Percentiles rank a stretch among this genome's conserved stretches.
Conservation (phyloP, 2,113 vertebrate genomes). For the Podilymbus podiceps region DNA sequence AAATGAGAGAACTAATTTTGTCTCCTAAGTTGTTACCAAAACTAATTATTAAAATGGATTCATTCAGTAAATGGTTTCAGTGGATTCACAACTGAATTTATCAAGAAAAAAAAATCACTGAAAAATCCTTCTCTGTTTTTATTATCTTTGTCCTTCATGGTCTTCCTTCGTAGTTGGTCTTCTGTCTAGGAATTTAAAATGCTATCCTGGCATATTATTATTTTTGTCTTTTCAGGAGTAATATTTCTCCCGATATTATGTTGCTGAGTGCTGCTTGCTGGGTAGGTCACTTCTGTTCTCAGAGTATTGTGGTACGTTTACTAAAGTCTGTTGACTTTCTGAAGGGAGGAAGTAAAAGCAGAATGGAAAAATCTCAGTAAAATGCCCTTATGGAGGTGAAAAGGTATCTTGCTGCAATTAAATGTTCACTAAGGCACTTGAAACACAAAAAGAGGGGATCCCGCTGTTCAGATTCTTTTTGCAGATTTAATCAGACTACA, state of each 20-base stretch:
- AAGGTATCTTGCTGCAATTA: neutral
- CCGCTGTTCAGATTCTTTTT: neutral
- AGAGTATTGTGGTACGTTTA: neutral
- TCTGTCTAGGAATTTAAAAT: neutral
- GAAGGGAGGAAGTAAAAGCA: neutral
- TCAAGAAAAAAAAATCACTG: neutral
- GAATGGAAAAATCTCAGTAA: neutral
- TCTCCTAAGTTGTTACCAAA: neutral
- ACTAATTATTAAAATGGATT: neutral
- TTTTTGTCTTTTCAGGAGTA: neutral
- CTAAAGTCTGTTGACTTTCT: neutral
- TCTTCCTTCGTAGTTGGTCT: neutral
- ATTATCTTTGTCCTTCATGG: neutral
- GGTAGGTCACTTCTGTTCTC: neutral
- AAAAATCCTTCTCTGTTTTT: neutral
- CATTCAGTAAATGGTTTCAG: neutral
- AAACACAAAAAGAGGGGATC: neutral
- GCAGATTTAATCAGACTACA: slow-evolving; percentile 15
- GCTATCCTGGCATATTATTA: neutral
- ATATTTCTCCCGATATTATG: neutral
- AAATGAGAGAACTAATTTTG: neutral
- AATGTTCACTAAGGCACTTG: neutral
- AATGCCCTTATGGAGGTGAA: neutral
- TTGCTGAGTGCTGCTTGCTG: neutral
- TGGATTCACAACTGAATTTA: neutral